Evolutionary conservation across 2,113 vertebrate genomes (phyloP).

Genomic region (Aegotheles bennettii): DNA sequence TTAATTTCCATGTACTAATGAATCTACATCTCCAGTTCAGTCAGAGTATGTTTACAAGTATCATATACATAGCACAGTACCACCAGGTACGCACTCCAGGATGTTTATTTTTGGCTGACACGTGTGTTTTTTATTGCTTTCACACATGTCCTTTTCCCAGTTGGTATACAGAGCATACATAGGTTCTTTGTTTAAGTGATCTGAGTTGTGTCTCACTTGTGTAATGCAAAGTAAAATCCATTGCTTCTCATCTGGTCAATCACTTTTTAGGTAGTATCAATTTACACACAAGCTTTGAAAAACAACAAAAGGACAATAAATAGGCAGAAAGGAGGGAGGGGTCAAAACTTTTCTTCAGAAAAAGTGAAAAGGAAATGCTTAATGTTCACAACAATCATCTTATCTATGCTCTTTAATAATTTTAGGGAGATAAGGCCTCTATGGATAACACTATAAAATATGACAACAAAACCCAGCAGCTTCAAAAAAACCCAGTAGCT

Average conservation of each 20-base stretch:
- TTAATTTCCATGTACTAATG: neutral
- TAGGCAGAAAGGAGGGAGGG: neutral
- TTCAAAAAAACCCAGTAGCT: neutral
- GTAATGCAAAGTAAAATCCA: neutral
- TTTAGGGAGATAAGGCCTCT: neutral
- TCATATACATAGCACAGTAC: neutral
- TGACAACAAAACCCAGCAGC: neutral
- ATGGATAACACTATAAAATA: neutral
- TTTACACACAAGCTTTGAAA: neutral
- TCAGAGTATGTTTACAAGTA: neutral
- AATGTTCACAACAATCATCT: neutral
- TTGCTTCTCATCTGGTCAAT: neutral
- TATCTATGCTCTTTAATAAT: neutral
- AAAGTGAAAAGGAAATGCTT: neutral
- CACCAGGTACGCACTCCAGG: neutral
- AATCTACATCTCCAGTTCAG: neutral
- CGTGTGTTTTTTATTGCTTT: neutral
- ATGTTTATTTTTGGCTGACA: neutral
- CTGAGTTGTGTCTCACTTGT: neutral
- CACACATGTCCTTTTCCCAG: neutral
- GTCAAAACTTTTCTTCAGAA: neutral
- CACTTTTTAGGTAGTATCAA: neutral
- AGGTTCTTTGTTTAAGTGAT: neutral
- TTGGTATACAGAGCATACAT: neutral
- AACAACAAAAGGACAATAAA: neutral